Base-by-base conservation (phyloP, 2,113 vertebrate genomes). In the Psittacula cyanocephala region DNA sequence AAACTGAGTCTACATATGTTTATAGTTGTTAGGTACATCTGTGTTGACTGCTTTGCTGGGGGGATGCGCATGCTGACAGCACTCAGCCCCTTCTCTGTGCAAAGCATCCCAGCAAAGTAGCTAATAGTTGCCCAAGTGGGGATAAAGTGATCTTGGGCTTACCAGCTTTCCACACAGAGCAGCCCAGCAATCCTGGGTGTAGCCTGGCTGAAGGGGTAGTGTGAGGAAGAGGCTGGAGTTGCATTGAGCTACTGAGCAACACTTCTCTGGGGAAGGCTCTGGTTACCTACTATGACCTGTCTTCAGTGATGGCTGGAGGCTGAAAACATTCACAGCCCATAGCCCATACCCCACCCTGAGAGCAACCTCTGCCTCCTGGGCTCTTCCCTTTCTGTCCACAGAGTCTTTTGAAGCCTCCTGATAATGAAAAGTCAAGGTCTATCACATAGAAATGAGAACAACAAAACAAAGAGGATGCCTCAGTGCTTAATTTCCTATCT, bases 381-480 rank as follows among this genome's bases (percentile, higher is more conserved):
- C 55, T 77, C 71, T 88, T 70, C 17, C 6, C 29, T 77, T 74
- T 68, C 43, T 81, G 27, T 78, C 55, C 64, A 60, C 3, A 1
- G 39, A 90, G 29, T 39, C 17, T 91, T 85, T 80, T 86, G 53
- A 64, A 94, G 75, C 35, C 81, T 93, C 27, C 35, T 62, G 33
- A 70, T 85, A 89, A 82, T 65, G 22, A 97, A 69, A 93, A 90
- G 7, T 88, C 53, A 29, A 77, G 53, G 71, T 83, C 53, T 77
- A 12, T 65, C 63, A 57, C 52, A 76, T 33, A 4, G 2, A 91
- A 95, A 88, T 70, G 64, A 93, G 86, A 93, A 67, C 39, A 90
- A 81, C 72, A 93, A 95, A 92, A 47, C 17, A 33, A 92, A 93
- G 65, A 75, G 49, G 57, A 91, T 91, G 92, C 55, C 52, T 95